Evolutionary conservation across 2,113 vertebrate species (phyloP).

Genomic region (Eublepharis macularius): DNA sequence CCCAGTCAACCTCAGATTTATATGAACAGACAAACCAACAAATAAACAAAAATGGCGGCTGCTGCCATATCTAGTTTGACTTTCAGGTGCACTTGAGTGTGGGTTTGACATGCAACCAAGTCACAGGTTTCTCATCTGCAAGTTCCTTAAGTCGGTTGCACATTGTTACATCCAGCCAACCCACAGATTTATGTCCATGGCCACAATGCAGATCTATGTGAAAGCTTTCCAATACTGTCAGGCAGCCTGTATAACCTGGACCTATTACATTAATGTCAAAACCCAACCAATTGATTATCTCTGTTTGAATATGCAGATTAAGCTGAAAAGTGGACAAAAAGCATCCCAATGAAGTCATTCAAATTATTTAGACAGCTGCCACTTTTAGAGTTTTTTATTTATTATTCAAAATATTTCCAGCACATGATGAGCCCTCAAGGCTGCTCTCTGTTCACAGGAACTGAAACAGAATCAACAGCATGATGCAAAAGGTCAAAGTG

Average conservation of each 20-base stretch:
- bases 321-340: neutral
- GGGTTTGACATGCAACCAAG: neutral
- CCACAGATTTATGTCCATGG: neutral
- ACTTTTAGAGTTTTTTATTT: neutral
- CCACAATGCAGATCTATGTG: neutral
- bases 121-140: neutral
- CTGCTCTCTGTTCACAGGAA: too few species aligned
- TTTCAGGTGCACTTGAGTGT: neutral
- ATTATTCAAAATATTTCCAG: too few species aligned
- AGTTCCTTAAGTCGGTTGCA: neutral
- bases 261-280: neutral
- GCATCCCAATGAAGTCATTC: neutral
- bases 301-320: neutral
- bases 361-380: neutral
- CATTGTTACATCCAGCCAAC: neutral
- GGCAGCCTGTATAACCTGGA: neutral
- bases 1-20: neutral
- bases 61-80: neutral
- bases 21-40: neutral
- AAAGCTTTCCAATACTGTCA: neutral
- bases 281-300: neutral
- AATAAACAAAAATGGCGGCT: neutral
- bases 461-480: too few species aligned
- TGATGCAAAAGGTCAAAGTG: too few species aligned
- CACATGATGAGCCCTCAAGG: too few species aligned